Evolutionary conservation across 2,113 vertebrate species (phyloP).

Genomic region (Aptenodytes forsteri): DNA sequence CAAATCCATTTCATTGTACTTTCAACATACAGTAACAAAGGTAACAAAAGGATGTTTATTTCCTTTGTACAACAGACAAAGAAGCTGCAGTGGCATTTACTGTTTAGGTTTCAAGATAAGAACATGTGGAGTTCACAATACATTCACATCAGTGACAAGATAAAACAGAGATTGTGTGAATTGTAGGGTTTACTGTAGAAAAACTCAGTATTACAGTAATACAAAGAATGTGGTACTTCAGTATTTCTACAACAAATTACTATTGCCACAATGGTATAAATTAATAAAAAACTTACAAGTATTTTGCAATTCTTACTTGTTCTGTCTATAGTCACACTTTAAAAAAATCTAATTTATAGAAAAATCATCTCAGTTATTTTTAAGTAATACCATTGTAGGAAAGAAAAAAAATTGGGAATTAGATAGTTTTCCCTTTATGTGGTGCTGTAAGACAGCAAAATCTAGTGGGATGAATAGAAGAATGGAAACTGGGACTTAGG

Average conservation of each 20-base stretch:
- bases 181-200: not conserved
- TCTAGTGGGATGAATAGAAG: not conserved
- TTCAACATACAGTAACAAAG: not conserved
- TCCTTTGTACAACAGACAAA: conserved; percentile 25
- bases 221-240: not conserved
- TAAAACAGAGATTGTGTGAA: not conserved
- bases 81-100: not conserved
- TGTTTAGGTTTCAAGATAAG: conserved; percentile 12
- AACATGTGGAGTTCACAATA: not conserved
- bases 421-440: not conserved
- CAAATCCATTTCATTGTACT: not conserved
- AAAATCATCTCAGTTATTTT: not conserved
- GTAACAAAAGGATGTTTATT: conserved; percentile 5
- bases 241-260: not conserved
- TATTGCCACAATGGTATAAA: not conserved
- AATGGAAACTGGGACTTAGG: not conserved
- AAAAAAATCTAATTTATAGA: not conserved
- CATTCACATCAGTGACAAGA: not conserved
- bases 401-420: not conserved
- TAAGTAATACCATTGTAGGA: not conserved
- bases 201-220: not conserved
- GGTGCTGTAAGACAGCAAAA: not conserved
- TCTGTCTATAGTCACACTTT: not conserved
- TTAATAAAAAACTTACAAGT: not conserved
- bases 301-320: not conserved